Percentiles rank a stretch among this genome's conserved stretches.
These are phyloP conservation scores for Pangasianodon hypophthalmus DNA, from an alignment of 2,113 vertebrate genomes.

Conservation along the genomic window DNA sequence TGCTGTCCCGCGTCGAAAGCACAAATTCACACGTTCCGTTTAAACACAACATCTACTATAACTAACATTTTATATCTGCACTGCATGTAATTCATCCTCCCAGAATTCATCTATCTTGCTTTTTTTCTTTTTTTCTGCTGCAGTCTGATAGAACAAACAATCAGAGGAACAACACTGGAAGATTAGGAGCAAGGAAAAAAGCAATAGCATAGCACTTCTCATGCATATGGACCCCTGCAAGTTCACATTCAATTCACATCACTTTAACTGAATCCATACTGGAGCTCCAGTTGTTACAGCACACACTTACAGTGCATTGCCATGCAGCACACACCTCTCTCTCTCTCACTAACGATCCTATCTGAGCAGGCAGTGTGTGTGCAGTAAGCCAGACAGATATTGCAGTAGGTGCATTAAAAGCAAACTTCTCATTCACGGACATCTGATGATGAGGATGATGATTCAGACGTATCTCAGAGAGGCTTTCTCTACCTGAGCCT, in stretches of 20 bases:
- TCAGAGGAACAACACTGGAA: slow-evolving; percentile 4
- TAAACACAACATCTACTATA: not conserved
- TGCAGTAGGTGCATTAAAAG: slow-evolving; percentile 48
- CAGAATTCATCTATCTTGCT: not conserved
- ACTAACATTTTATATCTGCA: not conserved
- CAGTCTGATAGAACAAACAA: not conserved
- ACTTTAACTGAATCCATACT: not conserved
- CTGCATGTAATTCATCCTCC: slow-evolving; percentile 1
- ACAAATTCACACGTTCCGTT: not conserved
- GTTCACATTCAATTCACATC: not conserved
- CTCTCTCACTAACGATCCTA: not conserved
- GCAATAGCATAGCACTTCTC: not conserved
- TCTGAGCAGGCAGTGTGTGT: slow-evolving; percentile 15
- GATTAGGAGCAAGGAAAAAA: not conserved
- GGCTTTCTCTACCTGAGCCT: slow-evolving; percentile 38
- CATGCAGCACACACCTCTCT: slow-evolving; percentile 18
- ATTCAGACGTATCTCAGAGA: slow-evolving; percentile 42
- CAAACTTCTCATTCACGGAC: slow-evolving; percentile 24
- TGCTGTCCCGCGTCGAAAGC: not conserved
- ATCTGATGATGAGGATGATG: slow-evolving; percentile 42
- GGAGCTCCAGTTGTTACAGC: not conserved
- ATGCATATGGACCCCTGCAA: not conserved
- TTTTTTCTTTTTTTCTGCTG: not conserved
- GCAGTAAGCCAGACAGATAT: slow-evolving; percentile 39
- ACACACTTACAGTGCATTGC: not conserved